These are phyloP conservation scores for Plebejus argus DNA, from an alignment of 2,888 invertebrate genomes.

Conservation along the genomic window DNA sequence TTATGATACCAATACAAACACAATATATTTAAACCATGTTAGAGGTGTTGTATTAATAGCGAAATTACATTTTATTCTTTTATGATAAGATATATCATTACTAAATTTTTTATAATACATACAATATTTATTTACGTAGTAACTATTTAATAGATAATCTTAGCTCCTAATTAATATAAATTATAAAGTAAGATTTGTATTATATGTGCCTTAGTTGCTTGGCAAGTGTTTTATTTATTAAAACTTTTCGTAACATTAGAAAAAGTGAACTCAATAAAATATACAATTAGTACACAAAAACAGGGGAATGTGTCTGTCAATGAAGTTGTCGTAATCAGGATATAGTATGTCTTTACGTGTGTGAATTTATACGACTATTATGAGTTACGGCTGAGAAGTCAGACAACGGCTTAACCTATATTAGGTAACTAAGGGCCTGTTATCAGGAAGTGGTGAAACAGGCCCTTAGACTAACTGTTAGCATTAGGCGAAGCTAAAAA, in stretches of 20 bases:
- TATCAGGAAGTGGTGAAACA: too few species aligned
- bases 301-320: conserved; percentile 6
- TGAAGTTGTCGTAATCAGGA: conserved; percentile 20
- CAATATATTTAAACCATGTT: background rate
- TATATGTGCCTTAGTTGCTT: background rate
- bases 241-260: background rate
- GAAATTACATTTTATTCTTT: conserved; percentile 14
- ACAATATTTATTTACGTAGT: background rate
- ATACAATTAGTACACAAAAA: conserved; percentile 23
- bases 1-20: background rate
- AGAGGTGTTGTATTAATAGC: background rate
- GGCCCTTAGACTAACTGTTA: background rate
- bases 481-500: background rate
- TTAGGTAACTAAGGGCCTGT: conserved; percentile 3
- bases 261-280: conserved; percentile 4
- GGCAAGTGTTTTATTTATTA: background rate
- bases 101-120: background rate
- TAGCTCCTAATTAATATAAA: too few species aligned
- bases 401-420: background rate
- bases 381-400: background rate
- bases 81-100: background rate
- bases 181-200: background rate
- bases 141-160: too few species aligned
- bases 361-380: background rate
- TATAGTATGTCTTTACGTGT: background rate